Evolutionary conservation across 2,113 vertebrate species (phyloP).

Genomic region (Amia ocellicauda): DNA sequence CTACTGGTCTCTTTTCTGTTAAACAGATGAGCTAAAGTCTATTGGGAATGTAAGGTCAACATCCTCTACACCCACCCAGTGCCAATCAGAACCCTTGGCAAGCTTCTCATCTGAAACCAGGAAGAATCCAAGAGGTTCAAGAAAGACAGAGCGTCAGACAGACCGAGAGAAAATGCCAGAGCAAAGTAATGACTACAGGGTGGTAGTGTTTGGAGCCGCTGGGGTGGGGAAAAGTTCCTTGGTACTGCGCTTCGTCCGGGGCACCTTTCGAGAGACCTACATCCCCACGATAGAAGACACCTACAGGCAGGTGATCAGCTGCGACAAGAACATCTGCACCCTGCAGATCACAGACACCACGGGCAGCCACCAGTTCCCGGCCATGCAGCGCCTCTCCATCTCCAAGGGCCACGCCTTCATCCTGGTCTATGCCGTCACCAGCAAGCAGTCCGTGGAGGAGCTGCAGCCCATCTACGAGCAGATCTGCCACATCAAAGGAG

Average conservation of each 20-base stretch:
- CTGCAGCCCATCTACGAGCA: slow-evolving; percentile 61
- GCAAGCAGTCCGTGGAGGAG: slow-evolving; percentile 62
- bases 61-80: neutral
- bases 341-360: slow-evolving; percentile 69
- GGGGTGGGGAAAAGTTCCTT: slow-evolving; percentile 68
- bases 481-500: slow-evolving; percentile 65
- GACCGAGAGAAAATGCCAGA: slow-evolving; percentile 49
- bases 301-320: slow-evolving; percentile 68
- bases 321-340: slow-evolving; percentile 66
- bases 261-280: slow-evolving; percentile 58
- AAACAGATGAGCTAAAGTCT: neutral
- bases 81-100: neutral
- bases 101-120: neutral
- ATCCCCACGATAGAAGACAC: slow-evolving; percentile 65
- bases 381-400: slow-evolving; percentile 67
- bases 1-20: neutral
- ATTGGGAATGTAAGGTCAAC: neutral
- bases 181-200: slow-evolving; percentile 58
- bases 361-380: slow-evolving; percentile 68
- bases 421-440: slow-evolving; percentile 62
- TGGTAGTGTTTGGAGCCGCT: slow-evolving; percentile 58
- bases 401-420: slow-evolving; percentile 67
- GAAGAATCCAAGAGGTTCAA: no score
- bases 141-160: no score
- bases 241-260: slow-evolving; percentile 59